Evolutionary conservation across 2,797 vertebrate species (phyloP), one percentile per base, ranked within the genome.

Genomic region (Chaetodon trifasciatus): DNA sequence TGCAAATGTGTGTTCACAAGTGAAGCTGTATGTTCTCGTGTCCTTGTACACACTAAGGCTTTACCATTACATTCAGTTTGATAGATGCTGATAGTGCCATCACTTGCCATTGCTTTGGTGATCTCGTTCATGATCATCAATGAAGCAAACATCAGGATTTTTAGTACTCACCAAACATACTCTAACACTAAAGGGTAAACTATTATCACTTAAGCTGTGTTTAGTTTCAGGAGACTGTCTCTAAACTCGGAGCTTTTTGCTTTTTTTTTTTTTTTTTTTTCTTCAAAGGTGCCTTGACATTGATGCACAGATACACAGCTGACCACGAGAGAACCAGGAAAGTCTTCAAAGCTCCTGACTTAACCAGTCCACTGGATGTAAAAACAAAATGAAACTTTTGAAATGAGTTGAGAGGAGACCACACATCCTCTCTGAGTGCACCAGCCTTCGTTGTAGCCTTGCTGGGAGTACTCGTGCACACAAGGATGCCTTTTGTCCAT

Each of bases 401-500:
- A 76, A 21, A 12, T 19, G 44, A 53, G 49, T 46, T 37, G 7
- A 68, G 65, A 40, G 42, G 44, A 47, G 50, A 58, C n/a, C 57
- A 53, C 49, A 23, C 21, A 21, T 37, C 50, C 6, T 63, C 21
- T 67, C 28, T 44, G 60, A 49, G 15, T n/a, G 23, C 63, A 58
- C 35, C 35, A 28, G 32, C 53, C 53, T 49, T 62, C 13, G 24
- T 8, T 55, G 53, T 24, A 39, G 62, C 13, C 56, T 72, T 49
- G 44, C 17, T 61, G 58, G 44, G 39, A 73, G 40, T 64, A 39
- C 44, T 53, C 1, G 8, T 58, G 8, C 52, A 70, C 63, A 71
- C 67, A 55, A 57, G 53, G 49, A 79, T 23, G 82, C 61, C 56
- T 52, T 50, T 70, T 74, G 47, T 66, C 49, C 78, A 65, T 70